Base-by-base conservation (phyloP, 1,140 invertebrate genomes). In the Marisa cornuarietis region DNA sequence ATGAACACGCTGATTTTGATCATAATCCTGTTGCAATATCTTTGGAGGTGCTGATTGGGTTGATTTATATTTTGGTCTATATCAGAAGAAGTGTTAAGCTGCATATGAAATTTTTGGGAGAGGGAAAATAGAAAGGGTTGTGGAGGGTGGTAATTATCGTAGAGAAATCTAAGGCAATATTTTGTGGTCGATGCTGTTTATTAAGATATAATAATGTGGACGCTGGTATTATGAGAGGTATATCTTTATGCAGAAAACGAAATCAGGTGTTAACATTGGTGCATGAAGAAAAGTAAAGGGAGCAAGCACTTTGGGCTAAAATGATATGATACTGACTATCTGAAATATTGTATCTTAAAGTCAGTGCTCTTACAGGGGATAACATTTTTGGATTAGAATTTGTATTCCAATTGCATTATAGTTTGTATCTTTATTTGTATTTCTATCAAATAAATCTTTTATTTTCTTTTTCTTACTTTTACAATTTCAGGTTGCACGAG, bases 401-500 rank as follows among this genome's bases (percentile, higher is more conserved):
- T 58, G 8, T 63, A 13, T 22, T 69, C 24, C 9, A 10, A 51
- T 62, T 49, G 51, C 31, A 24, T 20, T 13, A 26, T 20, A 20
- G 26, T 22, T 51, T 18, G 18, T 31, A 11, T 13, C 26, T 11
- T 24, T 26, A 62, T 2, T 42, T 63, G n/a, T 22, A 51, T 42
- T 63, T 75, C 3, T 14, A 58, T 42, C 24, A 58, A 52, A 22
- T 51, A 49, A 63, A 58, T 7, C 52, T 71, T 42, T n/a, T 72
- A 65, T 24, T 22, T 22, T 16, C 13, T 22, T 24, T 24, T 22
- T 62, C 49, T 14, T 66, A 5, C 51, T 7, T 51, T 77, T 78
- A 6, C 58, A 31, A 24, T 81, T 72, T 31, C 77, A 85, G 84
- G 82, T 82, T 3, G 77, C 82, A 31, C 77, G 81, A 20, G 72